Percentiles rank a stretch among this genome's conserved stretches.
phyloP scores from a whole-genome alignment of 2,113 vertebrate species.

The Capreolus pygargus region DNA sequence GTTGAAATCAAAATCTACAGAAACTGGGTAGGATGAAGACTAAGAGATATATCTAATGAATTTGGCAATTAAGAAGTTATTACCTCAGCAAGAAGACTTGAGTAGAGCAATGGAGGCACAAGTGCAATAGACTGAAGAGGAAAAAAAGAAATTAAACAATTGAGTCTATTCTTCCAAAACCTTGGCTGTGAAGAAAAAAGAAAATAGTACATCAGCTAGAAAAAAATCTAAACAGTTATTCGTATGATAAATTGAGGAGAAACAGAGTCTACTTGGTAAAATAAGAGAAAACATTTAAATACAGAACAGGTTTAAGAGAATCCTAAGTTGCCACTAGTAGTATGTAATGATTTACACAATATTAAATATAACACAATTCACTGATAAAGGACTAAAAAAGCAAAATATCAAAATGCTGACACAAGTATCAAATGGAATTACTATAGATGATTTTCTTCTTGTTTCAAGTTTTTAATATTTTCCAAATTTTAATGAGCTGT shows the following conservation, averaged over 20 bases:
- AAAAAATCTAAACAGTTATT: background rate
- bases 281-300: constrained; percentile 20
- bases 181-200: background rate
- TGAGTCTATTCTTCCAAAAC: constrained; percentile 15
- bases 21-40: background rate
- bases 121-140: background rate
- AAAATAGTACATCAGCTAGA: background rate
- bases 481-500: background rate
- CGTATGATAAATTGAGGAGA: background rate
- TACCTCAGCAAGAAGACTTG: background rate
- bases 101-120: background rate
- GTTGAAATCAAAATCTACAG: background rate
- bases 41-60: background rate
- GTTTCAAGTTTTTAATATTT: background rate
- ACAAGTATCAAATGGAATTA: background rate
- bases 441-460: background rate
- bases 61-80: background rate
- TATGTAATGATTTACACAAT: background rate
- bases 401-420: constrained; percentile 17
- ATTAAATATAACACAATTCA: constrained; percentile 3
- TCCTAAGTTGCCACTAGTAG: background rate
- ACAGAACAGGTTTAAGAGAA: background rate
- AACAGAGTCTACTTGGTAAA: background rate
- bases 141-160: constrained; percentile 1
- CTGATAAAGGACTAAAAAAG: constrained; percentile 10